Evolutionary conservation across 2,113 vertebrate genomes (phyloP).

Genomic region (Zosterops pallidus): DNA sequence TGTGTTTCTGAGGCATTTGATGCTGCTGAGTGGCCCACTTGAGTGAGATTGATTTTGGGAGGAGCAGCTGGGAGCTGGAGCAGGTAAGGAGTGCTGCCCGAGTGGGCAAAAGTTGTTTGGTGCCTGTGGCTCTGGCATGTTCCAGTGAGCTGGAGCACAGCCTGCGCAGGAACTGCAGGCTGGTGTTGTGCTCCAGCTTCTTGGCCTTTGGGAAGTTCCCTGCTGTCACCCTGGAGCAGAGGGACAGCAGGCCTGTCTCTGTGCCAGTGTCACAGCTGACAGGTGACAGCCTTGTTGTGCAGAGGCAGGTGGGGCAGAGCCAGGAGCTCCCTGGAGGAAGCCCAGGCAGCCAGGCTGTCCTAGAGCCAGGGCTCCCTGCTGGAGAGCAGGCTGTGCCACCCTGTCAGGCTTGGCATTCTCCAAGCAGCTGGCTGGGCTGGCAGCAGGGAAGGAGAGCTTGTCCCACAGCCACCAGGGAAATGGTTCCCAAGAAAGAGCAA

Average conservation of each 20-base stretch:
- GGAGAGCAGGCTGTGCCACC: neutral
- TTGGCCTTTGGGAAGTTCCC: neutral
- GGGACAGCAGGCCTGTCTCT: neutral
- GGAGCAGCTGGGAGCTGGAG: neutral
- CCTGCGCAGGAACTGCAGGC: rapidly evolving
- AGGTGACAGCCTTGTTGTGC: neutral
- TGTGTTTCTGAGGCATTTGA: neutral
- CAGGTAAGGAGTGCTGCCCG: neutral
- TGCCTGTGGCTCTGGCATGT: neutral
- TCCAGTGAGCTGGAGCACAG: neutral
- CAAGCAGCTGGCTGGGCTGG: neutral
- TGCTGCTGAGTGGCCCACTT: neutral
- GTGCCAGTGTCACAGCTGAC: neutral
- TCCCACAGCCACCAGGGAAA: neutral
- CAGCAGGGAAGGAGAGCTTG: neutral
- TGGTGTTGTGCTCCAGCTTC: neutral
- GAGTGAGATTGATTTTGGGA: neutral
- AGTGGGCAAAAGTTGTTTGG: neutral
- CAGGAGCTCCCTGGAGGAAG: neutral
- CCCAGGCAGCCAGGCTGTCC: neutral
- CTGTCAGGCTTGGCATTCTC: neutral
- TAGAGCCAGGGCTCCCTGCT: neutral
- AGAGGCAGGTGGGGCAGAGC: neutral
- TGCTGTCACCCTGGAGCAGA: neutral
- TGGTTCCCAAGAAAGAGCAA: neutral